Percentiles rank a stretch among this genome's conserved stretches.
Evolutionary conservation across 1,140 invertebrate species (phyloP).

Genomic region (Aphis gossypii): DNA sequence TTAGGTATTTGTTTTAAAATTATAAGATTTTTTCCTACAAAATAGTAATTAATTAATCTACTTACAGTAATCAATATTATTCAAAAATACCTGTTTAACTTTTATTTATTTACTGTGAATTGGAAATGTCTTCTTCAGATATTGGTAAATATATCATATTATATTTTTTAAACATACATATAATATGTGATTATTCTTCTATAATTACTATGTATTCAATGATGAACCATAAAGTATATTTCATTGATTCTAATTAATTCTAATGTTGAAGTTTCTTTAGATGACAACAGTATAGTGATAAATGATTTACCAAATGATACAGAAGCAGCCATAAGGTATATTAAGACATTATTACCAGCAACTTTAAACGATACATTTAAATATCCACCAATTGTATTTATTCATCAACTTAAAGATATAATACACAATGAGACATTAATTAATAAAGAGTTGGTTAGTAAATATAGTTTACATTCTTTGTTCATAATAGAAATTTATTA

Average conservation of each 20-base stretch:
- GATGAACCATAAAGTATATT: neutral
- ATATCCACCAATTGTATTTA: slow-evolving; percentile 52
- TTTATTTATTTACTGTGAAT: neutral
- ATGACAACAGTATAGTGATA: slow-evolving; percentile 24
- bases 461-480: neutral
- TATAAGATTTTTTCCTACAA: neutral
- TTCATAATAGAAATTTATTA: neutral
- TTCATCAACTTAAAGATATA: slow-evolving; percentile 56
- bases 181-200: neutral
- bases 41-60: neutral
- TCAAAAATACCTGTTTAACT: neutral
- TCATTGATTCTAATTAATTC: neutral
- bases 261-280: neutral
- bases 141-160: neutral
- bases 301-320: slow-evolving; percentile 54
- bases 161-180: neutral
- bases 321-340: slow-evolving; percentile 55
- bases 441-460: slow-evolving; percentile 52
- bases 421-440: slow-evolving; percentile 50
- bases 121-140: slow-evolving; percentile 28
- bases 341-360: slow-evolving; percentile 13
- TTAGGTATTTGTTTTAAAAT: too few species aligned
- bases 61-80: neutral
- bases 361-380: slow-evolving; percentile 4
- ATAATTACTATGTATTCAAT: neutral